phyloP scores from a whole-genome alignment of 2,888 invertebrate genomes.

The Ophioninae sp. region DNA sequence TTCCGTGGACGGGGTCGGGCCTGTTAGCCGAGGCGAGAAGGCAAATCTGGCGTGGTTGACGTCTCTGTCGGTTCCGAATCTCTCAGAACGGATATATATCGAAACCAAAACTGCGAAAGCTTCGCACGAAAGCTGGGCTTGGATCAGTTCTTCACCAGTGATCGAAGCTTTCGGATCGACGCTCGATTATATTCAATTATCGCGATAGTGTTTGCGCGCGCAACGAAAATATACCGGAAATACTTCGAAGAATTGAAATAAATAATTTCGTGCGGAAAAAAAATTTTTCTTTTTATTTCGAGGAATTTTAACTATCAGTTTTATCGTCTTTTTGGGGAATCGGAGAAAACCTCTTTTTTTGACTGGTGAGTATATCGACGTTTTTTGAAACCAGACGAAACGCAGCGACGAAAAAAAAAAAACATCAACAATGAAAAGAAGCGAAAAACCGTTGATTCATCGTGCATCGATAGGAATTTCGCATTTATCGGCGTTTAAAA shows the following conservation, averaged over 20 bases:
- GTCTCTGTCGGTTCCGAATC: conserved; percentile 34
- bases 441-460: no score
- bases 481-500: no score
- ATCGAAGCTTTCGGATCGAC: conserved; percentile 47
- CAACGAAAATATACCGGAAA: neutral
- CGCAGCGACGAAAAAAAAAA: neutral
- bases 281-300: no score
- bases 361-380: neutral
- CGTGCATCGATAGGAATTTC: no score
- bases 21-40: conserved; percentile 28
- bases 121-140: conserved; percentile 43
- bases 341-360: neutral
- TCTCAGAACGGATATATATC: conserved; percentile 6
- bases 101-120: conserved; percentile 37
- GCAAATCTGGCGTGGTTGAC: conserved; percentile 41
- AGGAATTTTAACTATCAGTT: no score
- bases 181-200: neutral
- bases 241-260: neutral
- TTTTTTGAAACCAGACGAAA: neutral
- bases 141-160: conserved; percentile 59
- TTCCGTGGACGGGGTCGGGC: conserved; percentile 35
- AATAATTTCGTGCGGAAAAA: neutral
- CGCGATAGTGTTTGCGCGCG: neutral
- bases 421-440: neutral
- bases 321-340: neutral